Base-by-base conservation (phyloP, 2,888 invertebrate genomes). In the Phaonia tiefii region DNA sequence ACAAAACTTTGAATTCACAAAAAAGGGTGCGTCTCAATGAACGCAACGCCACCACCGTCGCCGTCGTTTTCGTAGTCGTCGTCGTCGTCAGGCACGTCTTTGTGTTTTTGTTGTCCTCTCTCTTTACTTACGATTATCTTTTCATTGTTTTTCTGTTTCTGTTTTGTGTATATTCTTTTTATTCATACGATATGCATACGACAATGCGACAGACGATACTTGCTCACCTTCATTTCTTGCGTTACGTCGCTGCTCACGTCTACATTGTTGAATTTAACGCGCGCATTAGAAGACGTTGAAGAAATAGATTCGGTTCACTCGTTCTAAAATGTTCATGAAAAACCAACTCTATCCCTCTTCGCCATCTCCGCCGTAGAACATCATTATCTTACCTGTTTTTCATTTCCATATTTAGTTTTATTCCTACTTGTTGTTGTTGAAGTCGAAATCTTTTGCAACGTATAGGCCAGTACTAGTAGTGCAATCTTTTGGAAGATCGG, bases 221-320 rank as follows among this genome's bases (percentile, higher is more conserved):
- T 79, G 79, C 75, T 80, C 82, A 82, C 79, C 79, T 82, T 79
- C 79, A 77, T 75, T 75, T 80, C 72, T 75, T 76, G 66, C 44
- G 56, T 75, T 65, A 15, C 17, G 31, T 67, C 73, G 60, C 44
- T 44, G 60, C 56, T 67, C 65, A 25, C 44, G 39, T 74, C 42
- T 54, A 22, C 54, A 49, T 66, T 58, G 60, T 71, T 67, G 39
- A n/a, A 63, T 54, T 74, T 49, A 42, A 77, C 31, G 74, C 67
- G 72, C 81, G 65, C 74, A 83, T 80, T 83, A 83, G 84, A 84
- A 80, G 78, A 74, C 78, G 77, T 75, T 72, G 46, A 42, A 39
- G n/a, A n/a, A n/a, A n/a, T n/a, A n/a, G n/a, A n/a, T n/a, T n/a
- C n/a, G n/a, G 39, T 63, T 69, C 60, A 17, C 20, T 31, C 42